Evolutionary conservation across 92 coral and sea anemone genomes (phyloP), one percentile per base, ranked within the genome.

Genomic region (Anthopleura xanthogrammica): DNA sequence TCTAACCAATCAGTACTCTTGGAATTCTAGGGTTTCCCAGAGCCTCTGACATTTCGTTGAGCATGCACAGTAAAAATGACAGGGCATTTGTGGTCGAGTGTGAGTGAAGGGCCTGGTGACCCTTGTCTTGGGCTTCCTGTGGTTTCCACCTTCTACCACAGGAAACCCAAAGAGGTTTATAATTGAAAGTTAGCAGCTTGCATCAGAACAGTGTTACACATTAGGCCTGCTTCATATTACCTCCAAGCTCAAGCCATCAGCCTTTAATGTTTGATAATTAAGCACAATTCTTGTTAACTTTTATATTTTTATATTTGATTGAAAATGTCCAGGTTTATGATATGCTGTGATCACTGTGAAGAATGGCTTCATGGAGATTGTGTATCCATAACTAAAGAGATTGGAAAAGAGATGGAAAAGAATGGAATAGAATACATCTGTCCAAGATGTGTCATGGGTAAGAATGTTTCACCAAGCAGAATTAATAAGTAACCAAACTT

Each of bases 281-380:
- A 46, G 50, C 9, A 0, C 2, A 42, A 39, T 39, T 56, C 22
- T 58, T 68, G 24, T 29, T 29, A 29, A 29, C 36, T 29, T 29
- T 29, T 0, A 29, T 0, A 29, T n/a, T n/a, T 5, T 43, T 87
- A 46, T 52, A 3, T 52, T 16, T 40, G 2, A 0, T 10, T 78
- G 41, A n/a, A 78, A 72, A 65, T 52, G 57, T n/a, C 7, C 20
- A 96, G 99, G 77, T 96, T 96, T 84, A 96, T 96, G 99, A 96
- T 96, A 29, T 96, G 99, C 68, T 96, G 99, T 79, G 99, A 96
- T 70, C 85, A 75, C 48, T 96, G 99, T 82, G 99, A 96, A 41
- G 98, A 93, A 83, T 96, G 99, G 99, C 89, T 96, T 75, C 99
- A 96, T 84, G 99, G 99, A 1, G 94, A 90, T 75, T 96, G 99